Evolutionary conservation across 2,888 invertebrate species (phyloP), one percentile per base, ranked within the genome.

Genomic region (Papilio demoleus): DNA sequence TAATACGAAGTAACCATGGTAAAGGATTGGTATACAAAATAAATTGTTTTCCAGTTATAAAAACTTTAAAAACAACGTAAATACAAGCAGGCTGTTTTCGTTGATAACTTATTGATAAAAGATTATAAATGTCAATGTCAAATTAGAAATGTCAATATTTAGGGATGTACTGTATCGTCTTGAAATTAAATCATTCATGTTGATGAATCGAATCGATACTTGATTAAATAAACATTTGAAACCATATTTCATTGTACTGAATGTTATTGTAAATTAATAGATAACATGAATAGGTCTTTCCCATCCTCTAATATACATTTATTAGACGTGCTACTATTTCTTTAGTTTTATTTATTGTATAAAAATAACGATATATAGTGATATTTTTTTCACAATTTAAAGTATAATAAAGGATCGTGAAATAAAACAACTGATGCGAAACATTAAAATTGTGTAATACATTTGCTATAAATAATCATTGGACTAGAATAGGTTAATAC

Each of bases 1-100:
- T 78, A 79, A 63, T 74, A 79, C 1, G 78, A 75, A n/a, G 78
- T 79, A 27, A 79, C 78, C 78, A 79, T 78, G 38, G 9, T 67
- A 17, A 31, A 31, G 12, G 9, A 45, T 19, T 34, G 12, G n/a
- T 19, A n/a, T 14, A 42, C 8, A 34, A 22, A n/a, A 38, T 27
- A 14, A 0, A 12, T 58, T n/a, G 2, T 17, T 11, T 11, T n/a
- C 4, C 11, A 11, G 4, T 58, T 34, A 22, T 36, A 59, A 19
- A 19, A 34, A 36, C 22, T 17, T 38, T 59, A 22, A 38, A 36
- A 59, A 22, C 24, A 27, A 59, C 5, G 36, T 59, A 59, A 36
- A 38, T 0, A 3, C 8, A 31, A 14, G 11, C 19, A 22, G 19
- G 3, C n/a, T 3, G 3, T 12, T 6, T 27, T 50, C 47, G 14